Evolutionary conservation across 2,888 invertebrate species (phyloP).

Genomic region (Drosophila meridionalis): DNA sequence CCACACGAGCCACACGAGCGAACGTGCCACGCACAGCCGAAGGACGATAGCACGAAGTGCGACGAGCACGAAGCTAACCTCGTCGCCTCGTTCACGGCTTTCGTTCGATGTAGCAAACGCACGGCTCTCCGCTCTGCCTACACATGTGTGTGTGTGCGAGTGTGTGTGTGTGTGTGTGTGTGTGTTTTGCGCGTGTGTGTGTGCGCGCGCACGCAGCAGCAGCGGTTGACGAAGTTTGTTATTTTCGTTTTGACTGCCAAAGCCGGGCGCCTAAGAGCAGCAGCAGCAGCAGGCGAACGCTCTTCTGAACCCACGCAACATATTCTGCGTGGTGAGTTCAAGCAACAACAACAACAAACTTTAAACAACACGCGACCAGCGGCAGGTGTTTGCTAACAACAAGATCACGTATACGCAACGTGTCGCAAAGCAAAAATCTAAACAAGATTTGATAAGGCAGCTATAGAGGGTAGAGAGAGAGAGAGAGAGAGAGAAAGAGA

Average conservation of each 20-base stretch:
- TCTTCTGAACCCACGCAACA: slow-evolving; percentile 47
- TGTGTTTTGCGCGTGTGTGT: slow-evolving; percentile 13
- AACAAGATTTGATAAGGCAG: not conserved
- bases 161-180: slow-evolving; percentile 29
- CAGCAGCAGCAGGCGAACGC: slow-evolving; percentile 26
- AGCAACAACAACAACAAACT: slow-evolving; percentile 7
- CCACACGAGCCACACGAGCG: slow-evolving; percentile 16
- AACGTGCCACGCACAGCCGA: slow-evolving; percentile 31
- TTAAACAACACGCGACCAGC: slow-evolving; percentile 2
- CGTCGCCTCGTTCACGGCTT: slow-evolving; percentile 55
- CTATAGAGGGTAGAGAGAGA: no score
- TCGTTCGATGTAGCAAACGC: slow-evolving; percentile 64
- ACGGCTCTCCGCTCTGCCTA: slow-evolving; percentile 2
- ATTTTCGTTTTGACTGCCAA: slow-evolving; percentile 4
- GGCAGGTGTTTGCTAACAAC: slow-evolving; percentile 27
- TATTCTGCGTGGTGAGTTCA: slow-evolving; percentile 51
- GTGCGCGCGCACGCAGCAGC: slow-evolving; percentile 48
- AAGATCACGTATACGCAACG: slow-evolving; percentile 61
- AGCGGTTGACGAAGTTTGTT: slow-evolving; percentile 31
- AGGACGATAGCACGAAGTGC: not conserved
- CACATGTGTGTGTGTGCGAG: slow-evolving; percentile 13
- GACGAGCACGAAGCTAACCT: slow-evolving; percentile 16
- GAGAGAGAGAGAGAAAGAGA: no score
- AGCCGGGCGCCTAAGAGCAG: slow-evolving; percentile 48
- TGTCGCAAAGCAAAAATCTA: slow-evolving; percentile 15